A percentile compares a stretch with the other conserved stretches of the same genome.
phyloP scores from a whole-genome alignment of 2,888 invertebrate species.

The Sussaba pulchella region DNA sequence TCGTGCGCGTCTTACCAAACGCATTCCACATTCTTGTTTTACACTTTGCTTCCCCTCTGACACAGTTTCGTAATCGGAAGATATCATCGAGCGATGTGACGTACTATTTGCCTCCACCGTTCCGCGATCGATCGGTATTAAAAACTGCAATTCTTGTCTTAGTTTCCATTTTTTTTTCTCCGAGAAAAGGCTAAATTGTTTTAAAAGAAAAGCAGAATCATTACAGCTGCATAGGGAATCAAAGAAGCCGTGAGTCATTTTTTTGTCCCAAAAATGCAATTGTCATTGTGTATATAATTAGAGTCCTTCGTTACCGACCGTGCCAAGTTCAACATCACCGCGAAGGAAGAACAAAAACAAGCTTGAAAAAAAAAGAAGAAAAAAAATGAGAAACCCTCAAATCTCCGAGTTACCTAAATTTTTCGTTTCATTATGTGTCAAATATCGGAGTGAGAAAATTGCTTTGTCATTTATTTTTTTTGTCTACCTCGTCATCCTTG shows the following conservation, averaged over 20 bases:
- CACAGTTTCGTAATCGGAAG: slow-evolving; percentile 56
- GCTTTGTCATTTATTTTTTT: slow-evolving; percentile 75
- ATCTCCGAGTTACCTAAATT: slow-evolving; percentile 57
- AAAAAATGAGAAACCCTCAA: slow-evolving; percentile 33
- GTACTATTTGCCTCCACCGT: too few species aligned
- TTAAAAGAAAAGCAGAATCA: too few species aligned
- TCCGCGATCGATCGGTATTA: too few species aligned
- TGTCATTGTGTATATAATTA: too few species aligned
- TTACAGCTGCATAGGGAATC: too few species aligned
- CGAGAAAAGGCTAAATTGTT: too few species aligned
- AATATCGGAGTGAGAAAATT: slow-evolving; percentile 75
- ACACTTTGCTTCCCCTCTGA: slow-evolving; percentile 48
- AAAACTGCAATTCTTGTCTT: too few species aligned
- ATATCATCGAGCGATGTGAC: slow-evolving; percentile 41
- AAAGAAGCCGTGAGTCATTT: too few species aligned
- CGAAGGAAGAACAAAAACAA: not conserved
- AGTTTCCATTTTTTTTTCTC: too few species aligned
- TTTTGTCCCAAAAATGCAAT: too few species aligned
- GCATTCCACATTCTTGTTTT: slow-evolving; percentile 41
- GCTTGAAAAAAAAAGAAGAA: not conserved
- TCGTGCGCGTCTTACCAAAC: slow-evolving; percentile 70
- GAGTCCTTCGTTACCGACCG: too few species aligned
- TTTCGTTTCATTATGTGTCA: slow-evolving; percentile 77
- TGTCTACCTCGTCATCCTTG: slow-evolving; percentile 66
- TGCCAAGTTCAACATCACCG: too few species aligned